Base-by-base conservation (phyloP, 2,113 vertebrate genomes). In the Etia nguti region DNA sequence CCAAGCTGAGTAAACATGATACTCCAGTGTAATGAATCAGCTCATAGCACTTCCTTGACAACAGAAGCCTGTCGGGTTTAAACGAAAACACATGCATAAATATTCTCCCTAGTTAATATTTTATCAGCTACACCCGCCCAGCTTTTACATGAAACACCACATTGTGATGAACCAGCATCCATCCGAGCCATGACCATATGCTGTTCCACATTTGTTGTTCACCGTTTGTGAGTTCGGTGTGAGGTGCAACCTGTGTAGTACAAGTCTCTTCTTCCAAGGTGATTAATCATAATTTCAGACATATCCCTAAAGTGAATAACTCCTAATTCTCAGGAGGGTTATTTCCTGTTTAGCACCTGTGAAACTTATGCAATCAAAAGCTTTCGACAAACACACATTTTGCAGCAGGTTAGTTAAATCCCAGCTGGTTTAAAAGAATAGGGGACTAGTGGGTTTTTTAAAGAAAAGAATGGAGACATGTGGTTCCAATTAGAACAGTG, bases 401-500 rank as follows among this genome's bases (percentile, higher is more conserved):
- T 85, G 83, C 48, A 81, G 86, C 84, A 85, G 85, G 87, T 65
- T 75, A 46, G 68, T 92, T 80, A 90, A 94, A 88, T 90, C 77
- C 70, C 87, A 89, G 91, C 83, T 86, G 89, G 88, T 84, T 83
- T 79, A 89, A 86, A 91, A 91, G 85, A 81, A 87, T 43, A 81
- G 88, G 84, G 89, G 85, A 90, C 56, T 62, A 43, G 88, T 92
- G 38, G n/a, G 83, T 38, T 65, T 92, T 75, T 50, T 20, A 81
- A 59, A 86, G 86, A 88, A 79, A 82, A 85, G 90, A 91, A 92
- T 83, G 68, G 84, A 91, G 91, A 94, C 92, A 89, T 87, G 92
- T 80, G 85, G 68, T 91, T 93, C 93, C 94, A 95, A 95, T 95
- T 95, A 94, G 93, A 93, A 90, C 88, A 92, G 81, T 85, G 89